Conservation (phyloP, 2,888 invertebrate genomes). For the Phragmatobia fuliginosa region DNA sequence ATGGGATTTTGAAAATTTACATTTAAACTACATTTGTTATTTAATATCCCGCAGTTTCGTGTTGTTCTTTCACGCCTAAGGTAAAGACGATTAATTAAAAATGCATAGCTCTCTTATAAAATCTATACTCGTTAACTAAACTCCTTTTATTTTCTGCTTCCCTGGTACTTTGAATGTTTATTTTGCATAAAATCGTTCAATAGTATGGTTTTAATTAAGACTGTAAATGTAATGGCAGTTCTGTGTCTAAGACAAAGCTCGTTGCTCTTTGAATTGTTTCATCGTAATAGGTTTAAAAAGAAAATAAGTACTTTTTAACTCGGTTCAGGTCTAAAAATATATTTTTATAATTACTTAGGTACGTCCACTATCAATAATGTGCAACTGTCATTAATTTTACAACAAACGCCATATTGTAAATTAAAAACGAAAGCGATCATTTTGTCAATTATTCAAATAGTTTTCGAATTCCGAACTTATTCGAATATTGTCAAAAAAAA, state of each 20-base stretch:
- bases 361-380: neutral
- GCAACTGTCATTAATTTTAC: neutral
- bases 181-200: slow-evolving; percentile 45
- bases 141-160: slow-evolving; percentile 52
- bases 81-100: slow-evolving; percentile 50
- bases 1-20: slow-evolving; percentile 5
- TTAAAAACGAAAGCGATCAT: neutral
- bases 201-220: slow-evolving; percentile 45
- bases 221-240: slow-evolving; percentile 34
- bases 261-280: slow-evolving; percentile 4
- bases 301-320: neutral
- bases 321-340: neutral
- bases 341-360: neutral
- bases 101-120: slow-evolving; percentile 50
- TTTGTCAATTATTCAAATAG: neutral
- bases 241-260: slow-evolving; percentile 26
- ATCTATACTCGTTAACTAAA: slow-evolving; percentile 45
- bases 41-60: slow-evolving; percentile 20
- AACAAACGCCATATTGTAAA: neutral
- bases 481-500: neutral
- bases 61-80: slow-evolving; percentile 42
- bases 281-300: neutral
- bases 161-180: slow-evolving; percentile 43
- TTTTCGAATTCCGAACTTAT: neutral
- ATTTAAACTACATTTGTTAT: slow-evolving; percentile 14